phyloP scores from a whole-genome alignment of 2,797 vertebrate species.

The Anableps anableps region DNA sequence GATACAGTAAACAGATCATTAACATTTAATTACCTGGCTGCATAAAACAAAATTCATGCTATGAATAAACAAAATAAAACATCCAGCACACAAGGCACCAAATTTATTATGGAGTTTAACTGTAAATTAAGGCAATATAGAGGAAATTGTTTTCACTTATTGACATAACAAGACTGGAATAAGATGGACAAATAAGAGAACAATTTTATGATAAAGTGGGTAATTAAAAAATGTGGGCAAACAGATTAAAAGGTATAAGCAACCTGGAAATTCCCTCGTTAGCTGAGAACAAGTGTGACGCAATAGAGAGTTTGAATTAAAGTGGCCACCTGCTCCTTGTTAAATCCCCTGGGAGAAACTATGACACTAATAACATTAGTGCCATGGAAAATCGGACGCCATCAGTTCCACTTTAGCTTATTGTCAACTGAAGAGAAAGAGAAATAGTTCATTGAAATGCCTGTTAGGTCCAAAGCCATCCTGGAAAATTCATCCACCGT shows the following conservation, averaged over 20 bases:
- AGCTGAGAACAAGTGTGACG: slow-evolving; percentile 12
- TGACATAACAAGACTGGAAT: background rate
- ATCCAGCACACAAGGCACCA: background rate
- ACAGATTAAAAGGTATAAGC: background rate
- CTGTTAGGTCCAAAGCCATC: background rate
- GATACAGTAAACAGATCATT: no score
- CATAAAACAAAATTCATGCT: background rate
- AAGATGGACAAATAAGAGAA: background rate
- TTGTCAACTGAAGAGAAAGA: slow-evolving; percentile 14
- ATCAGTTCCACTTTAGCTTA: slow-evolving; percentile 56
- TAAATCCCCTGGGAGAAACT: slow-evolving; percentile 11
- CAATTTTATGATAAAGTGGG: background rate
- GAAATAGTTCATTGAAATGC: slow-evolving; percentile 4
- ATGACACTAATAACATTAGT: slow-evolving; percentile 50
- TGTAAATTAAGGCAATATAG: background rate
- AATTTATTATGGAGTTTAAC: background rate
- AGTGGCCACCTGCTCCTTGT: slow-evolving; percentile 56
- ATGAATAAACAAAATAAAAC: background rate
- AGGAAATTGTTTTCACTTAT: no score
- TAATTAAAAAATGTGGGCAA: background rate
- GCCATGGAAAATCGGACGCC: slow-evolving; percentile 37
- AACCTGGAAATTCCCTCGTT: slow-evolving; percentile 14
- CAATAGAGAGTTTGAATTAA: slow-evolving; percentile 14
- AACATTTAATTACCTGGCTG: background rate
- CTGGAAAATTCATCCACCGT: background rate